phyloP scores from a whole-genome alignment of 2,113 vertebrate species.

The Odocoileus virginianus region DNA sequence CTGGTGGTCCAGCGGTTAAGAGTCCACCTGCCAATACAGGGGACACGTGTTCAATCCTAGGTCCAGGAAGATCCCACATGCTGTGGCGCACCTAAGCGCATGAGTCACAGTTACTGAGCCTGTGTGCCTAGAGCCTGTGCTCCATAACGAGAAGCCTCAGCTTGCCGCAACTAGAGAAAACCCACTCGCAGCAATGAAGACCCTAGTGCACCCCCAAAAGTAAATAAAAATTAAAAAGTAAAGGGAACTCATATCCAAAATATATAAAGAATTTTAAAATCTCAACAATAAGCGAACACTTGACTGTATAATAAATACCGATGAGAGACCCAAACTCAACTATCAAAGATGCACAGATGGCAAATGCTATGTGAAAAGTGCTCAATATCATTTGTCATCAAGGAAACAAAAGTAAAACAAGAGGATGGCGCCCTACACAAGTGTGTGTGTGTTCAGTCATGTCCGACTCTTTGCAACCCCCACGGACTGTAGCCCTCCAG shows the following conservation, averaged over 20 bases:
- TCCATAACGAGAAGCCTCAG: not conserved
- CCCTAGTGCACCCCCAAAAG: not conserved
- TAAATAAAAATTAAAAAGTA: not conserved
- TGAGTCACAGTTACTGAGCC: not conserved
- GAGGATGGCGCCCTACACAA: not conserved
- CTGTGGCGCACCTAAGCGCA: not conserved
- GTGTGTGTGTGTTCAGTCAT: not conserved
- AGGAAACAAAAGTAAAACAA: not conserved
- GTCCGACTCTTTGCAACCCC: not conserved
- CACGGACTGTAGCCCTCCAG: not conserved
- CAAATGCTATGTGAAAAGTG: not conserved
- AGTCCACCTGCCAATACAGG: not conserved
- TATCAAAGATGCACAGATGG: not conserved
- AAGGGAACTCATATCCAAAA: not conserved
- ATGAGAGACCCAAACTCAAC: not conserved
- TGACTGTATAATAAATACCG: not conserved
- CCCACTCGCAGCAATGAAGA: not conserved
- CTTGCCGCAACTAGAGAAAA: not conserved
- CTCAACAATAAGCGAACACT: not conserved
- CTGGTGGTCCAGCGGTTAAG: not conserved
- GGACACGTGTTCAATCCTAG: not conserved
- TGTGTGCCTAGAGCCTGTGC: not conserved
- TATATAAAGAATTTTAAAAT: not conserved
- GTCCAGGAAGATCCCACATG: not conserved
- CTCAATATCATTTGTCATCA: not conserved